Conservation (phyloP, 2,797 vertebrate species). For the Graptemys geographica region DNA sequence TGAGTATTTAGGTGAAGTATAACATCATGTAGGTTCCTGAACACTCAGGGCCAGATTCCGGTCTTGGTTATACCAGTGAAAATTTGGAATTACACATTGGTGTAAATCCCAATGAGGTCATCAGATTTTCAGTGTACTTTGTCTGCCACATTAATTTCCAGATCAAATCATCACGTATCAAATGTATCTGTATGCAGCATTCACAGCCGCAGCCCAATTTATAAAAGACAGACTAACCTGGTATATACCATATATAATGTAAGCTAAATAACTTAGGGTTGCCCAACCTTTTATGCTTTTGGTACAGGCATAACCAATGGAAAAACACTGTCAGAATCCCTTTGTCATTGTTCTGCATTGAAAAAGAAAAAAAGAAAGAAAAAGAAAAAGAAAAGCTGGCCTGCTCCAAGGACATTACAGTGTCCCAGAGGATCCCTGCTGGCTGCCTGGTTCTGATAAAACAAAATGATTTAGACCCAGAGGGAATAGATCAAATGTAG, state of each 20-base stretch:
- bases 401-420: background rate
- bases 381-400: background rate
- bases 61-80: background rate
- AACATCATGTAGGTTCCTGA: accelerated
- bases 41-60: background rate
- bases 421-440: slow-evolving; percentile 14
- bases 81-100: accelerated
- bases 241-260: background rate
- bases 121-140: background rate
- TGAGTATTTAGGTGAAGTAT: slow-evolving; percentile 68
- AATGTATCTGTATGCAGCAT: accelerated
- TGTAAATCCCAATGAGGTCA: background rate
- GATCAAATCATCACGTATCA: background rate
- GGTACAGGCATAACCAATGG: background rate
- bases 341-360: slow-evolving; percentile 20
- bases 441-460: background rate
- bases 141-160: background rate
- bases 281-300: background rate
- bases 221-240: background rate
- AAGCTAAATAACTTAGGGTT: background rate
- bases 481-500: slow-evolving; percentile 9
- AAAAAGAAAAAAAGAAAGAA: slow-evolving; percentile 21
- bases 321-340: background rate
- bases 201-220: background rate
- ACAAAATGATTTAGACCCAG: background rate